These are phyloP conservation scores for Heloderma charlesbogerti DNA, from an alignment of 2,113 vertebrate genomes.

Conservation along the genomic window DNA sequence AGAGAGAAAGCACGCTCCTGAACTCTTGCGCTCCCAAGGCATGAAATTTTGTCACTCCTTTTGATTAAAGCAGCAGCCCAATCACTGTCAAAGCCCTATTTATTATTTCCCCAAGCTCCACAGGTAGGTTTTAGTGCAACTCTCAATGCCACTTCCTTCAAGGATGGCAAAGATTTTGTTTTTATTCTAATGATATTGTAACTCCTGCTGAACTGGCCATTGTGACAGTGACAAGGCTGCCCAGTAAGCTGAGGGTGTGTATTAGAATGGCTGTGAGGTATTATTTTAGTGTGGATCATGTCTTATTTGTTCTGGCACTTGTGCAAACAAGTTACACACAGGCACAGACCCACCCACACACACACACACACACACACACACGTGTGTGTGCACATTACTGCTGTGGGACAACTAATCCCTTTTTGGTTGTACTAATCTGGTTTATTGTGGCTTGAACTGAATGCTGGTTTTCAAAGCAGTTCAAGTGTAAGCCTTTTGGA, in stretches of 20 bases:
- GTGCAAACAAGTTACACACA: not conserved
- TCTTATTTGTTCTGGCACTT: not conserved
- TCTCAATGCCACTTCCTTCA: not conserved
- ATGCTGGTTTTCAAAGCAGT: not conserved
- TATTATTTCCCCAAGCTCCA: not conserved
- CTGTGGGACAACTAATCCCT: not conserved
- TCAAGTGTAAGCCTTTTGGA: not conserved
- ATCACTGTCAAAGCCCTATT: not conserved
- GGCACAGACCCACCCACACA: not conserved
- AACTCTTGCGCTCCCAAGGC: not conserved
- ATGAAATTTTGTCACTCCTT: not conserved
- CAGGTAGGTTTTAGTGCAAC: not conserved
- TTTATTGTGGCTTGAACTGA: not conserved
- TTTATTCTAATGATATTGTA: not conserved
- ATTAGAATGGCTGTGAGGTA: not conserved
- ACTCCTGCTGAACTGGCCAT: not conserved
- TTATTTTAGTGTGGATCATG: not conserved
- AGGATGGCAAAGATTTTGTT: not conserved
- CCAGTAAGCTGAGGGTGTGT: not conserved
- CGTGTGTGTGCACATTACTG: not conserved
- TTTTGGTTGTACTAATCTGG: slow-evolving; percentile 1
- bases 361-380: not conserved
- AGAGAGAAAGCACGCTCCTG: not conserved
- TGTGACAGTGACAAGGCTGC: not conserved
- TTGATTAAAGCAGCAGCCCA: not conserved